Evolutionary conservation across 2,797 vertebrate species (phyloP).

Genomic region (Prionace glauca): DNA sequence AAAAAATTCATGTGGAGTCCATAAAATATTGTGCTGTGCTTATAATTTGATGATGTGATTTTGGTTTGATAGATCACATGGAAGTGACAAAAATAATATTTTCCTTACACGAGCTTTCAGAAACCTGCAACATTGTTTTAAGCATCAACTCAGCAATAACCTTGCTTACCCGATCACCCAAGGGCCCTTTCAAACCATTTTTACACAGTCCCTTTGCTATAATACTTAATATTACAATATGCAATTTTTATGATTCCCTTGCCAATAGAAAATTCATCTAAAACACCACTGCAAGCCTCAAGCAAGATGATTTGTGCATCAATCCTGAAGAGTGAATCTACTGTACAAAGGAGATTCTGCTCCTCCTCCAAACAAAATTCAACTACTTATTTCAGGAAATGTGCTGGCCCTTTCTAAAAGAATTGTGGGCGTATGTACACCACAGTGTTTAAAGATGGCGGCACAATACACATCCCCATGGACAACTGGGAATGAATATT

Average conservation of each 20-base stretch:
- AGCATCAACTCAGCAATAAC: not conserved
- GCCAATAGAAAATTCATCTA: constrained; percentile 10
- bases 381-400: not conserved
- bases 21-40: not conserved
- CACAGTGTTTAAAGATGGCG: not conserved
- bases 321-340: not conserved
- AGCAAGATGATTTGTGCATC: not conserved
- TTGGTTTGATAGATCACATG: not conserved
- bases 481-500: not conserved
- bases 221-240: not conserved
- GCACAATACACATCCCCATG: not conserved
- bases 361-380: not conserved
- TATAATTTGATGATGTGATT: not conserved
- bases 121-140: constrained; percentile 10
- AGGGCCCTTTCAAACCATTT: not conserved
- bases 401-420: not conserved
- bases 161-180: not conserved
- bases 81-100: constrained; percentile 3
- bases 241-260: not conserved
- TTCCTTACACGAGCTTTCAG: not conserved
- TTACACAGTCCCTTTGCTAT: not conserved
- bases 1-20: not conserved
- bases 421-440: not conserved
- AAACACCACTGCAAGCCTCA: not conserved
- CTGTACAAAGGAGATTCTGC: not conserved